Evolutionary conservation across 2,888 invertebrate species (phyloP).

Genomic region (Leucophora obtusa): DNA sequence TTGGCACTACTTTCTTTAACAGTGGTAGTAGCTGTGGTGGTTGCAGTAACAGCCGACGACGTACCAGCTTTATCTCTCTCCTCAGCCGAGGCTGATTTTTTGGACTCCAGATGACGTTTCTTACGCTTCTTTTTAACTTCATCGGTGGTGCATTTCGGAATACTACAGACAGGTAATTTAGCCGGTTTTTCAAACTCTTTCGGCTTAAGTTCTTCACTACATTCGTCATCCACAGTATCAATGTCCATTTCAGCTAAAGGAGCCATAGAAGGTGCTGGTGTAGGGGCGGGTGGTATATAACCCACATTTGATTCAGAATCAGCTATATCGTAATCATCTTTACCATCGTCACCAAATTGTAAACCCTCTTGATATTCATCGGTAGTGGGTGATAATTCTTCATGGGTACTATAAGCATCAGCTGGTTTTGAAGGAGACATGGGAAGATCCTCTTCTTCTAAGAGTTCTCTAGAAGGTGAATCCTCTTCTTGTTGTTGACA

Average conservation of each 20-base stretch:
- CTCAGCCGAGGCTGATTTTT: slow-evolving; percentile 70
- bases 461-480: slow-evolving; percentile 44
- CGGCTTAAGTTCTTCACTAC: slow-evolving; percentile 74
- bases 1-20: slow-evolving; percentile 57
- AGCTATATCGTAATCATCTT: slow-evolving; percentile 73
- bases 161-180: slow-evolving; percentile 49
- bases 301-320: slow-evolving; percentile 71
- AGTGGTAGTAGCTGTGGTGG: slow-evolving; percentile 27
- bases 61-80: slow-evolving; percentile 69
- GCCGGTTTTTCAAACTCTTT: slow-evolving; percentile 48
- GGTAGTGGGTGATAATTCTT: slow-evolving; percentile 77
- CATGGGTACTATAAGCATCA: slow-evolving; percentile 64
- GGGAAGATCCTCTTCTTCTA: slow-evolving; percentile 50
- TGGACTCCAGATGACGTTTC: slow-evolving; percentile 73
- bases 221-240: slow-evolving; percentile 84
- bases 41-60: slow-evolving; percentile 67
- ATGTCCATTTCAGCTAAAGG: slow-evolving; percentile 86
- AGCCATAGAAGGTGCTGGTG: slow-evolving; percentile 80
- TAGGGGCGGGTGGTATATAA: slow-evolving; percentile 77
- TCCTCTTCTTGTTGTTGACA: slow-evolving; percentile 1
- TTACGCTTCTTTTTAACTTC: slow-evolving; percentile 74
- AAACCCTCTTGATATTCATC: slow-evolving; percentile 78
- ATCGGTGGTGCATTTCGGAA: slow-evolving; percentile 66
- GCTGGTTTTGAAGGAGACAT: slow-evolving; percentile 34
- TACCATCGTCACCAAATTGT: slow-evolving; percentile 71